Percentiles rank a stretch among this genome's conserved stretches.
Conservation (phyloP, 2,113 vertebrate genomes). For the Dissostichus mawsoni region DNA sequence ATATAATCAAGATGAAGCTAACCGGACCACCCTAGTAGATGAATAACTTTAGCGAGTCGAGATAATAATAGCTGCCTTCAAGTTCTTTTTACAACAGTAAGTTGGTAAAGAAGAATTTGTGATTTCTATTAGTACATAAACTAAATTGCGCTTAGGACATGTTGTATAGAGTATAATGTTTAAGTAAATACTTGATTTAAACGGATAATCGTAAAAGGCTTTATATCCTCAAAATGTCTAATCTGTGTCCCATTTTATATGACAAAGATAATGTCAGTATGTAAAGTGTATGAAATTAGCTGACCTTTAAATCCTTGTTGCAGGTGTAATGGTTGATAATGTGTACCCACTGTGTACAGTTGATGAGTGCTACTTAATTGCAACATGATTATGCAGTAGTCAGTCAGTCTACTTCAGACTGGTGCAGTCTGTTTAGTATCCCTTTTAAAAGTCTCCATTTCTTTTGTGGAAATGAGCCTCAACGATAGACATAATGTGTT, state of each 20-base stretch:
- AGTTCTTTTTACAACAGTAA: not conserved
- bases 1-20: conserved; percentile 3
- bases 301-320: not conserved
- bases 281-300: not conserved
- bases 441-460: not conserved
- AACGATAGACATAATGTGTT: not conserved
- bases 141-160: not conserved
- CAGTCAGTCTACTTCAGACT: not conserved
- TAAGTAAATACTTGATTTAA: not conserved
- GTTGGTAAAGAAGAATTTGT: not conserved
- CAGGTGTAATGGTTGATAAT: not conserved
- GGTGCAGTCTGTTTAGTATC: not conserved
- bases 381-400: not conserved
- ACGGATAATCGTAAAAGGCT: not conserved
- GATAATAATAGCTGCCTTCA: not conserved
- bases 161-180: not conserved
- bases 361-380: not conserved
- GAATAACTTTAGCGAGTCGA: not conserved
- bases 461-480: not conserved
- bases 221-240: not conserved
- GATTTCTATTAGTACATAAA: not conserved
- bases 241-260: not conserved
- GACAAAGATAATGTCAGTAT: not conserved
- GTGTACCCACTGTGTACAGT: not conserved
- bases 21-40: conserved; percentile 4